These are phyloP conservation scores for Poecilia latipinna DNA, from an alignment of 2,113 vertebrate genomes.

Conservation along the genomic window DNA sequence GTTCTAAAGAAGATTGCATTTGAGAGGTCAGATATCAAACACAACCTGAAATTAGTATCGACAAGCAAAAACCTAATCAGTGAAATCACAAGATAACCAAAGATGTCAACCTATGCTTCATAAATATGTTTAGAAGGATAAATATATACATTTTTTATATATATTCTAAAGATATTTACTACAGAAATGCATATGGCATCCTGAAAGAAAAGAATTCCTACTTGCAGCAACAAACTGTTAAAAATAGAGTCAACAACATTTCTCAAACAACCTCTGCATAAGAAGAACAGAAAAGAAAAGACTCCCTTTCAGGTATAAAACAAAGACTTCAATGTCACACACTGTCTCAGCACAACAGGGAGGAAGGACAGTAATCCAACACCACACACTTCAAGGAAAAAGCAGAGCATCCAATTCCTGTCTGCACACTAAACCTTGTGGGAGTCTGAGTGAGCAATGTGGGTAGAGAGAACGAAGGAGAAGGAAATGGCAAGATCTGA, in stretches of 20 bases:
- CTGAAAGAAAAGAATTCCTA: neutral
- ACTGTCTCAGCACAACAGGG: slow-evolving; percentile 52
- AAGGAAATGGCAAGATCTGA: slow-evolving; percentile 10
- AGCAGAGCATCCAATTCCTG: slow-evolving; percentile 55
- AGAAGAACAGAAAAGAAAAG: slow-evolving; percentile 14
- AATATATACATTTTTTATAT: neutral
- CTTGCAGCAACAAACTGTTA: neutral
- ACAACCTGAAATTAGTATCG: no score
- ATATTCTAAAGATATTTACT: no score
- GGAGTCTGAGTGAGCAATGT: slow-evolving; percentile 8
- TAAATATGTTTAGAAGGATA: no score
- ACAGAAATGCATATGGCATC: no score
- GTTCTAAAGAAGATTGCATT: no score
- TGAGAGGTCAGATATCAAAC: no score
- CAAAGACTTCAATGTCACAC: slow-evolving; percentile 50
- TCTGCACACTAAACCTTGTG: slow-evolving; percentile 1
- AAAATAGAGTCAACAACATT: neutral
- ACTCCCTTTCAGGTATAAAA: slow-evolving; percentile 37
- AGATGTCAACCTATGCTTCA: no score
- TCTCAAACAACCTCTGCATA: slow-evolving; percentile 9
- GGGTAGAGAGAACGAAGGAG: neutral
- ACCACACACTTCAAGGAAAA: slow-evolving; percentile 49
- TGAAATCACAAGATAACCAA: no score
- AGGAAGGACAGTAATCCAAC: slow-evolving; percentile 65
- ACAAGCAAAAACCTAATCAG: neutral